phyloP scores from a whole-genome alignment of 2,113 vertebrate genomes.

The Elephantulus edwardii region DNA sequence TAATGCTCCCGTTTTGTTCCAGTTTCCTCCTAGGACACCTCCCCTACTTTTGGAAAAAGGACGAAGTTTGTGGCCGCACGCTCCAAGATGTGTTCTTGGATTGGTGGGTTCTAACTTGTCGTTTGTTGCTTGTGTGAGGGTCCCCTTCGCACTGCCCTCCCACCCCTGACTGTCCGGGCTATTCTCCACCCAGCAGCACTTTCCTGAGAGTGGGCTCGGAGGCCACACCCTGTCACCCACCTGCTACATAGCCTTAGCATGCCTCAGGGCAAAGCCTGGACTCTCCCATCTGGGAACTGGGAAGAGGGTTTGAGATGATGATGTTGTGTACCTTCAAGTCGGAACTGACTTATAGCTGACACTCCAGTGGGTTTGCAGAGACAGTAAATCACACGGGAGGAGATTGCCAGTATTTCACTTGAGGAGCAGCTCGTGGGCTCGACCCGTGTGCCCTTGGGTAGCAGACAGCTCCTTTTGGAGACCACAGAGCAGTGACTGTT shows the following conservation, averaged over 20 bases:
- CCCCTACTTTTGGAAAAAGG: slow-evolving; percentile 78
- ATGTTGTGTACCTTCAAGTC: too few relatives aligned
- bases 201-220: background rate
- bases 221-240: background rate
- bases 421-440: too few relatives aligned
- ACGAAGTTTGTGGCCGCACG: slow-evolving; percentile 70
- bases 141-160: too few relatives aligned
- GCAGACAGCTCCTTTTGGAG: too few relatives aligned
- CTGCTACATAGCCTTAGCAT: background rate
- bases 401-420: too few relatives aligned
- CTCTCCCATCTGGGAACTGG: background rate
- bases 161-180: background rate
- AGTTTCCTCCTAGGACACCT: slow-evolving; percentile 87
- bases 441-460: too few relatives aligned
- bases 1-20: slow-evolving; percentile 48
- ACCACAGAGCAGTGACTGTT: background rate
- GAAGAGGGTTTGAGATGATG: background rate
- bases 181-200: background rate
- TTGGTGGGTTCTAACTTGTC: slow-evolving; percentile 80
- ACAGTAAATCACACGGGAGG: too few relatives aligned
- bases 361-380: too few relatives aligned
- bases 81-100: slow-evolving; percentile 79
- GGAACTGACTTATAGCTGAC: too few relatives aligned
- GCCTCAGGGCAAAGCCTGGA: background rate
- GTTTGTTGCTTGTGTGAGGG: background rate